Evolutionary conservation across 2,797 vertebrate species (phyloP).

Genomic region (Phoebastria nigripes): DNA sequence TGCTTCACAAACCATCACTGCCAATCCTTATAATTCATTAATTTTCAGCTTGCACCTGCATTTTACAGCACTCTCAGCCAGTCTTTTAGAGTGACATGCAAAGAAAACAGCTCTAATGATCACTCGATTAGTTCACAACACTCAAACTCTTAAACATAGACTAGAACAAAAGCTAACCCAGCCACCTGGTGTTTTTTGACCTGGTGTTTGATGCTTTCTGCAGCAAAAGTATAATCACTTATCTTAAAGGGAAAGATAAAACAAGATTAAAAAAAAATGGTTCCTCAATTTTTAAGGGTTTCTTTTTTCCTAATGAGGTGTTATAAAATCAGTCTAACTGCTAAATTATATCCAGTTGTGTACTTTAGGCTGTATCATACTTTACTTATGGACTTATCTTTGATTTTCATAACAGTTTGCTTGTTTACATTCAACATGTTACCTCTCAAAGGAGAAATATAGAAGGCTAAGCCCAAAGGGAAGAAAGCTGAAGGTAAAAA

Average conservation of each 20-base stretch:
- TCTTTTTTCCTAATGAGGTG: background rate
- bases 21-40: constrained; percentile 58
- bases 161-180: constrained; percentile 58
- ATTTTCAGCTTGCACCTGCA: constrained; percentile 62
- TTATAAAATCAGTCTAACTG: background rate
- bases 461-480: background rate
- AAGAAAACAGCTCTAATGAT: constrained; percentile 66
- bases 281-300: background rate
- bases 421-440: background rate
- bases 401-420: background rate
- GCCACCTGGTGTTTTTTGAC: constrained; percentile 64
- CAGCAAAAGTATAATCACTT: background rate
- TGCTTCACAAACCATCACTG: constrained; percentile 35
- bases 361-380: background rate
- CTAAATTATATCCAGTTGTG: background rate
- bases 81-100: constrained; percentile 42
- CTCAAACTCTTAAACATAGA: constrained; percentile 37
- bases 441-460: background rate
- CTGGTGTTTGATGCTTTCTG: constrained; percentile 30
- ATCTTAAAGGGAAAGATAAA: background rate
- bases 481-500: background rate
- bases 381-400: background rate
- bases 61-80: constrained; percentile 58
- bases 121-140: constrained; percentile 50
- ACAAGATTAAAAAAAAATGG: background rate